A percentile compares a stretch with the other conserved stretches of the same genome.
phyloP scores from a whole-genome alignment of 2,888 invertebrate genomes.

The Ophion slaviceki region DNA sequence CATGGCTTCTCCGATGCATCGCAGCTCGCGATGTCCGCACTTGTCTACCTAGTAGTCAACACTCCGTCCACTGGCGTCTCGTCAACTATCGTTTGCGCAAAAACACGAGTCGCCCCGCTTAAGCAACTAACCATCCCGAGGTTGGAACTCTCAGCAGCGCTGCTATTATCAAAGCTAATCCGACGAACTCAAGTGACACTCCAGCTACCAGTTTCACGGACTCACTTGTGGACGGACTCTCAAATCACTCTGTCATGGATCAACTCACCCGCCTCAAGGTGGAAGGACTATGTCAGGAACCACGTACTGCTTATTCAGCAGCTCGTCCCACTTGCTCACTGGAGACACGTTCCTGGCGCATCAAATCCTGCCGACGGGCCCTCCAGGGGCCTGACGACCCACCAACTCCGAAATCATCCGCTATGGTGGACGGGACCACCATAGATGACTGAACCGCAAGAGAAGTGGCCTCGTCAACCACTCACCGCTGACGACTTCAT shows the following conservation, averaged over 20 bases:
- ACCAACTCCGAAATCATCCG: slow-evolving; percentile 8
- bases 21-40: slow-evolving; percentile 29
- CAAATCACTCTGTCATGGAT: slow-evolving; percentile 69
- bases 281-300: slow-evolving; percentile 70
- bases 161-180: slow-evolving; percentile 13
- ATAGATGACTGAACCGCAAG: slow-evolving; percentile 27
- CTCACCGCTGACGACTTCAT: not conserved
- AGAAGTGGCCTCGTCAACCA: slow-evolving; percentile 30
- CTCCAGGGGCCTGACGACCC: slow-evolving; percentile 24
- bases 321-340: slow-evolving; percentile 55
- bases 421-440: not conserved
- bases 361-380: slow-evolving; percentile 49
- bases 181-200: slow-evolving; percentile 2
- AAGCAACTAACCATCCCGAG: slow-evolving; percentile 58
- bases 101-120: slow-evolving; percentile 57
- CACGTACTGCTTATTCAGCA: slow-evolving; percentile 69
- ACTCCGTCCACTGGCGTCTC: slow-evolving; percentile 17
- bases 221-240: slow-evolving; percentile 68
- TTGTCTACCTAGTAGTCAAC: slow-evolving; percentile 23
- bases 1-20: slow-evolving; percentile 63
- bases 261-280: slow-evolving; percentile 64
- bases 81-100: too few relatives aligned
- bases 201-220: not conserved
- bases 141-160: slow-evolving; percentile 25
- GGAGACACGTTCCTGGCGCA: slow-evolving; percentile 44